A percentile compares a stretch with the other conserved stretches of the same genome.
Conservation (phyloP, 2,888 invertebrate species). For the Cabera pusaria region DNA sequence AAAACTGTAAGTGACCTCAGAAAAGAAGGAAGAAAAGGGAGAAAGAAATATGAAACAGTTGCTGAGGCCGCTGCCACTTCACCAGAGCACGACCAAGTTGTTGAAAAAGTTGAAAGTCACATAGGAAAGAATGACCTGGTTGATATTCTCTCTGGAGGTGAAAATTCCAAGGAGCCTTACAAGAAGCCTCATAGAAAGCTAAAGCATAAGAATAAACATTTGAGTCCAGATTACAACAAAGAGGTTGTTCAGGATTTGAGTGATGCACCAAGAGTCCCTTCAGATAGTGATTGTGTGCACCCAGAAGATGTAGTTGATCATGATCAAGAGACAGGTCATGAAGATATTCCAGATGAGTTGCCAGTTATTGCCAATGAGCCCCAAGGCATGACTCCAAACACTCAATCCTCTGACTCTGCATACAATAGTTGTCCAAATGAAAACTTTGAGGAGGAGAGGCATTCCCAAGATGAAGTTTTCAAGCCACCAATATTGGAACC, state of each 20-base stretch:
- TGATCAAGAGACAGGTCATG: slow-evolving; percentile 39
- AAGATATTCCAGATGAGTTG: slow-evolving; percentile 39
- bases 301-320: slow-evolving; percentile 32
- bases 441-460: slow-evolving; percentile 65
- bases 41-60: slow-evolving; percentile 57
- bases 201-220: slow-evolving; percentile 59
- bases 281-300: slow-evolving; percentile 26
- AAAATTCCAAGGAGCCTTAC: slow-evolving; percentile 47
- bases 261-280: slow-evolving; percentile 31
- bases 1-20: slow-evolving; percentile 71
- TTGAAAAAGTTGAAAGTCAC: slow-evolving; percentile 51
- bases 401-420: slow-evolving; percentile 70
- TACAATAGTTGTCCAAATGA: slow-evolving; percentile 77
- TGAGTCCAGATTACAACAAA: slow-evolving; percentile 51
- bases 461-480: slow-evolving; percentile 70
- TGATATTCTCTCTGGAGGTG: slow-evolving; percentile 60
- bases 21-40: slow-evolving; percentile 68
- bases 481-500: slow-evolving; percentile 66
- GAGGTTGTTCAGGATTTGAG: slow-evolving; percentile 35
- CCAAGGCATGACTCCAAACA: slow-evolving; percentile 43
- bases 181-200: slow-evolving; percentile 63
- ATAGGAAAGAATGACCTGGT: slow-evolving; percentile 61
- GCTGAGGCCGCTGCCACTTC: slow-evolving; percentile 40
- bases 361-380: slow-evolving; percentile 53
- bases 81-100: slow-evolving; percentile 31